Evolutionary conservation across 2,888 invertebrate species (phyloP).

Genomic region (Digitonthophagus gazella): DNA sequence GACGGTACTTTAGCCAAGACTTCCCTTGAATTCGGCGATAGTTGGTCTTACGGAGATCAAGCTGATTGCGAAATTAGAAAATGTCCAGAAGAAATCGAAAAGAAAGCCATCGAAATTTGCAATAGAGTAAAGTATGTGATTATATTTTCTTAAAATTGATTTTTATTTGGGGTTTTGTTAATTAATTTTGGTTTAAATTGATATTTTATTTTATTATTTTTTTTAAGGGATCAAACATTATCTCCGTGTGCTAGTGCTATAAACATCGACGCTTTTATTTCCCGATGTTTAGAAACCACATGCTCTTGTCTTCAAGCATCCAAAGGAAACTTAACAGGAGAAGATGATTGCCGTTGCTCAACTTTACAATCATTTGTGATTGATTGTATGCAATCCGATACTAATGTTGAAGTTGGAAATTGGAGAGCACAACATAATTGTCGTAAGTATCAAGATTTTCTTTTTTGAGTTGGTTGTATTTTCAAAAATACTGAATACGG

Average conservation of each 20-base stretch:
- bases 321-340: constrained; percentile 44
- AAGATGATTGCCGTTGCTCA: constrained; percentile 65
- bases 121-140: constrained; percentile 64
- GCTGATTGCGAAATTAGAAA: constrained; percentile 59
- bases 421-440: constrained; percentile 74
- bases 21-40: constrained; percentile 71
- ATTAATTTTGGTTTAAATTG: background rate
- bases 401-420: constrained; percentile 61
- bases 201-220: constrained; percentile 1
- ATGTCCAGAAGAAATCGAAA: constrained; percentile 63
- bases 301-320: constrained; percentile 68
- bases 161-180: background rate
- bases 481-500: too few relatives aligned
- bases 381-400: constrained; percentile 68
- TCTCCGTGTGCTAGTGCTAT: constrained; percentile 62
- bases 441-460: constrained; percentile 63
- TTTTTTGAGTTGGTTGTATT: background rate
- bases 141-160: too few relatives aligned
- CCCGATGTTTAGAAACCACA: constrained; percentile 71
- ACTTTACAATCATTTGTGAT: constrained; percentile 69
- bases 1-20: constrained; percentile 62
- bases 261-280: constrained; percentile 67
- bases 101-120: constrained; percentile 67
- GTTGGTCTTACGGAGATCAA: constrained; percentile 65
- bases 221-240: constrained; percentile 58